phyloP scores from a whole-genome alignment of 2,888 invertebrate genomes.

The Keiferia lycopersicella region DNA sequence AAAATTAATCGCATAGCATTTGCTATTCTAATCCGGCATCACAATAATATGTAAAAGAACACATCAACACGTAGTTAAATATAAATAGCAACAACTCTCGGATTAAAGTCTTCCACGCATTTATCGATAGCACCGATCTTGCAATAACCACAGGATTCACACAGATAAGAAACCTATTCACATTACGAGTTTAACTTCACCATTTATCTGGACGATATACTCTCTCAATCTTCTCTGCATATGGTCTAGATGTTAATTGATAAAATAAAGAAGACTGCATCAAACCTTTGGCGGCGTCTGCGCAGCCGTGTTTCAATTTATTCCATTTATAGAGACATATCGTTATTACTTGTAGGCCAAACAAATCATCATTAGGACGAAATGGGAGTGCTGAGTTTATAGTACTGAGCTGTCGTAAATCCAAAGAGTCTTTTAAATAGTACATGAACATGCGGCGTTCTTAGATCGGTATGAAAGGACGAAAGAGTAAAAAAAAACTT shows the following conservation, averaged over 20 bases:
- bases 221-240: constrained; percentile 23
- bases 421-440: not conserved
- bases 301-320: constrained; percentile 44
- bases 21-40: no score
- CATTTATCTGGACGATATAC: constrained; percentile 24
- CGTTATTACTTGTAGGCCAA: constrained; percentile 35
- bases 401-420: constrained; percentile 3
- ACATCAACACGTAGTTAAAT: no score
- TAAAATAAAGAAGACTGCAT: constrained; percentile 41
- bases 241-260: constrained; percentile 32
- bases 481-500: no score
- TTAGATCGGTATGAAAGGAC: not conserved
- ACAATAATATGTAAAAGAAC: no score
- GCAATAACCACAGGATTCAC: not conserved
- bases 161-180: constrained; percentile 3
- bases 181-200: not conserved
- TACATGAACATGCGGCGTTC: not conserved
- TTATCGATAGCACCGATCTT: not conserved
- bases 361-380: constrained; percentile 45
- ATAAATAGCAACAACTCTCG: no score
- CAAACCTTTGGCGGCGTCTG: constrained; percentile 41
- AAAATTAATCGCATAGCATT: no score
- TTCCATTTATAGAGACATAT: constrained; percentile 42
- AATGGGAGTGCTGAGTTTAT: constrained; percentile 13
- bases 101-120: not conserved